Conservation (phyloP, 2,113 vertebrate species). For the Passer montanus region DNA sequence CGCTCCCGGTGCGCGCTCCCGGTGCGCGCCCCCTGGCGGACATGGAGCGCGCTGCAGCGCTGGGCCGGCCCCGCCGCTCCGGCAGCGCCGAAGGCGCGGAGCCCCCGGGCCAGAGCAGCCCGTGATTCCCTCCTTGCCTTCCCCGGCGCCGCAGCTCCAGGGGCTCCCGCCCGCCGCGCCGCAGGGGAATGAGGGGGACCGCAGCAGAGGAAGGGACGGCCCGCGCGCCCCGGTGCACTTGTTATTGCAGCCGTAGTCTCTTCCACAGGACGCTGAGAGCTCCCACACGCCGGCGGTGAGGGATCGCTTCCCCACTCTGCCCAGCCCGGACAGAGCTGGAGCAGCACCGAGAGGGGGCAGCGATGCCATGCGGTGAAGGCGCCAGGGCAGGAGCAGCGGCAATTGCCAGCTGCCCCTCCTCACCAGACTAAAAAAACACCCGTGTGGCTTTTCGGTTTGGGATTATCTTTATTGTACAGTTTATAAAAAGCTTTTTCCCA, state of each 20-base stretch:
- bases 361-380: slow-evolving; percentile 48
- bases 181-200: too few relatives aligned
- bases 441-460: background rate
- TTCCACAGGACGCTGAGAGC: background rate
- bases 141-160: too few relatives aligned
- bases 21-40: too few relatives aligned
- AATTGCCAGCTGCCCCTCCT: slow-evolving; percentile 60
- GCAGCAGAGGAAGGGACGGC: too few relatives aligned
- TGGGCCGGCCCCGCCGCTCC: too few relatives aligned
- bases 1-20: too few relatives aligned
- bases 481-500: slow-evolving; percentile 78
- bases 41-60: too few relatives aligned
- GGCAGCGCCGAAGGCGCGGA: too few relatives aligned
- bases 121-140: too few relatives aligned
- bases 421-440: slow-evolving; percentile 82
- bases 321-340: background rate
- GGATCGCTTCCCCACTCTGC: too few relatives aligned
- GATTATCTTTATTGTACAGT: slow-evolving; percentile 44
- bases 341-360: too few relatives aligned
- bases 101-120: background rate
- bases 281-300: rapidly evolving
- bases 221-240: background rate
- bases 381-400: slow-evolving; percentile 72
- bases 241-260: background rate
- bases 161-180: background rate